Base-by-base conservation (phyloP, 2,797 vertebrate genomes). In the Etheostoma perlongum region DNA sequence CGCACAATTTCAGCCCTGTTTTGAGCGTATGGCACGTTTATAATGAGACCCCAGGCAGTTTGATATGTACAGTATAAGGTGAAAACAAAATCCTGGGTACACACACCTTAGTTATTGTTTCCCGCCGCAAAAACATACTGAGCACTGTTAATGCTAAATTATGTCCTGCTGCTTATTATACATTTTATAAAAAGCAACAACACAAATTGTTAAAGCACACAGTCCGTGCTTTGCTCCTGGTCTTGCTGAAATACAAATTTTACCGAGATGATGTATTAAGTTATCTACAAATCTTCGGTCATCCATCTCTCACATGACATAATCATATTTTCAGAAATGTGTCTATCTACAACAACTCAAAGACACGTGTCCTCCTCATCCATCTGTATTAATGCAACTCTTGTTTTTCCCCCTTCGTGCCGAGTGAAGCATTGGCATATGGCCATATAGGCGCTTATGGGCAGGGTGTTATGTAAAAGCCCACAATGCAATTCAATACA, bases 401-500 rank as follows among this genome's bases (percentile, higher is more conserved):
- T 40, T 14, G 4, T 52, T 30, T 18, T n/a, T 4, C 21, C 5
- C 15, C 11, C 7, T 48, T 14, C 0, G 0, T 0, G 2, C 21
- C 44, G 2, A 25, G 19, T 72, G 48, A 72, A 47, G 54, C 59
- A 5, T 16, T 33, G 19, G 25, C 25, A 40, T 53, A 18, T 10
- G 14, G 47, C n/a, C 52, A 33, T 46, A 72, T 19, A 44, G 52
- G 54, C 54, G 25, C 76, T 79, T 60, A 6, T 11, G 1, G 46
- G 68, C 49, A 65, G 13, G 12, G 27, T 11, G 55, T 18, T 67
- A 14, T 53, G 40, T 57, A 63, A 64, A 67, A 21, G 57, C 25
- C 47, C 49, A 55, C 30, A 33, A 23, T 57, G 18, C 64, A 79
- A 3, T 76, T 68, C 57, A 42, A 0, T 62, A 42, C 13, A 64